These are phyloP conservation scores for Drosophila pectinifera DNA, from an alignment of 1,140 invertebrate genomes.

Conservation along the genomic window DNA sequence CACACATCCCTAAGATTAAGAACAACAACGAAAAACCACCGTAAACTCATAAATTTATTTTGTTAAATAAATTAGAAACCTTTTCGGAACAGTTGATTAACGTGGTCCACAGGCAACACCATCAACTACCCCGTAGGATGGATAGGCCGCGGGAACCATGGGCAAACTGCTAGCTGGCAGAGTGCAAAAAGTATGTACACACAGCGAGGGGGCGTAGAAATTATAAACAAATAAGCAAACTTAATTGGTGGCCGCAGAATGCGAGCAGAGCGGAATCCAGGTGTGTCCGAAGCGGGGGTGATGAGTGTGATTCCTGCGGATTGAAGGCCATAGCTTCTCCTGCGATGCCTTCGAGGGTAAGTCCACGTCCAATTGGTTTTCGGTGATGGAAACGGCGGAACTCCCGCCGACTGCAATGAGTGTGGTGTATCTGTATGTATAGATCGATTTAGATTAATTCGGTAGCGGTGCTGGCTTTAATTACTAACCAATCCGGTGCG, in stretches of 20 bases:
- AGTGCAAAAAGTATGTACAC: conserved; percentile 46
- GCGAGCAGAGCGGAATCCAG: conserved; percentile 17
- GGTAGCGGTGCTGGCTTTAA: conserved; percentile 26
- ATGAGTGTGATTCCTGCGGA: neutral
- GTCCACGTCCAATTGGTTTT: conserved; percentile 7
- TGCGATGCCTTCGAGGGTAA: conserved; percentile 20
- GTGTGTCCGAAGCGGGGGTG: conserved; percentile 29
- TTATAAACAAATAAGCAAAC: conserved; percentile 42
- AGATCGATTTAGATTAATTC: conserved; percentile 11
- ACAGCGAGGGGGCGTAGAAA: conserved; percentile 29
- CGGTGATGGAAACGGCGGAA: conserved; percentile 16
- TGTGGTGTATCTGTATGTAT: conserved; percentile 8
- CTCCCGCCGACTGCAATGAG: conserved; percentile 6
- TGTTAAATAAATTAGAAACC: neutral
- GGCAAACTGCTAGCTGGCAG: neutral
- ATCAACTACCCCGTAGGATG: neutral
- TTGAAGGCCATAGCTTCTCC: neutral
- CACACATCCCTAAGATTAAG: conserved; percentile 35
- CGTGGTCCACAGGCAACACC: neutral
- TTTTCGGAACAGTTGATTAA: neutral
- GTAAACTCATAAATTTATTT: conserved; percentile 28
- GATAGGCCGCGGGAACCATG: neutral
- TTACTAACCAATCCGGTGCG: conserved; percentile 29
- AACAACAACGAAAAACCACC: conserved; percentile 47
- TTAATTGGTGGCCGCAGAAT: conserved; percentile 19